Evolutionary conservation across 2,888 invertebrate species (phyloP).

Genomic region (Synanthedon andrenaeformis): DNA sequence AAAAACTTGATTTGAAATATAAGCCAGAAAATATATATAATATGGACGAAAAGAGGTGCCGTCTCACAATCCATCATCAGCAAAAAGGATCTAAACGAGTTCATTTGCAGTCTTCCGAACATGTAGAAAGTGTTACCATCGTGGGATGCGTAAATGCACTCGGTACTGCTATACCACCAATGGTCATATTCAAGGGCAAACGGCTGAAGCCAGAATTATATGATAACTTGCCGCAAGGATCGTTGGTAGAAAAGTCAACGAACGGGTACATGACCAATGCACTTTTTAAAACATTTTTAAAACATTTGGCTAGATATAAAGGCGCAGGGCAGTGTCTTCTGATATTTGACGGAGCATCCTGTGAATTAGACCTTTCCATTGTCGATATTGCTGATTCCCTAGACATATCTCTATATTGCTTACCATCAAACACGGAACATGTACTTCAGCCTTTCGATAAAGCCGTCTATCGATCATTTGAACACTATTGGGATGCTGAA

Average conservation of each 20-base stretch:
- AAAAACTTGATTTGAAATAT: constrained; percentile 6
- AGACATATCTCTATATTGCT: constrained; percentile 8
- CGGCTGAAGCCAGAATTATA: constrained; percentile 3
- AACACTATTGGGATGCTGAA: not conserved
- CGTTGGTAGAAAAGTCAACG: not conserved
- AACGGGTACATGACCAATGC: not conserved
- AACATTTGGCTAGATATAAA: constrained; percentile 9
- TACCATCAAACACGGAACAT: not conserved
- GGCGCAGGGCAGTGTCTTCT: constrained; percentile 9
- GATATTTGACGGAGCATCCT: constrained; percentile 12
- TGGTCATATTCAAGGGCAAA: constrained; percentile 5
- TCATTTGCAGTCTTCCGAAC: constrained; percentile 8
- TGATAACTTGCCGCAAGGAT: not conserved
- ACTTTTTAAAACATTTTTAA: constrained; percentile 9
- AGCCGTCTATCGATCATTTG: not conserved
- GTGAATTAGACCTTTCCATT: constrained; percentile 10
- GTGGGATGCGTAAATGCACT: constrained; percentile 4
- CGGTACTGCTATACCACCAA: constrained; percentile 4
- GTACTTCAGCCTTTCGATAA: not conserved
- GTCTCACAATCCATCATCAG: constrained; percentile 14
- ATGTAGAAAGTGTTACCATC: constrained; percentile 5
- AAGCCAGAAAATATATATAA: constrained; percentile 11
- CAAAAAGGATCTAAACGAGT: constrained; percentile 14
- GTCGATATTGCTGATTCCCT: constrained; percentile 9
- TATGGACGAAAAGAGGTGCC: constrained; percentile 16